Percentiles rank a stretch among this genome's conserved stretches.
These are phyloP conservation scores for Schlechtendalia chinensis DNA, from an alignment of 1,140 invertebrate species.

Conservation along the genomic window DNA sequence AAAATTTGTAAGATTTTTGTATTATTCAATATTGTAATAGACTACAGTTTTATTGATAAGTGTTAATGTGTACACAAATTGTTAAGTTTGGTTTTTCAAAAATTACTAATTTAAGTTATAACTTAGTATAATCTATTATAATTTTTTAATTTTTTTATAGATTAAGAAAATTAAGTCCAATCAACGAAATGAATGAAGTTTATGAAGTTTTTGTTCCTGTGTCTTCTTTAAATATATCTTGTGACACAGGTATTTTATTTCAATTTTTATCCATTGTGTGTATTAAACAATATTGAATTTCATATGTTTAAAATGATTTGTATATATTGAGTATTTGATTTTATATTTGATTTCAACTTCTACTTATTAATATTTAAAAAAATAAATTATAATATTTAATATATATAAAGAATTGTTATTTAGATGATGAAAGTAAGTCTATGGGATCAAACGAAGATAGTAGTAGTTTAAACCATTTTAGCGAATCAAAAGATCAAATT, in stretches of 20 bases:
- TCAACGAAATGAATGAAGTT: slow-evolving; percentile 18
- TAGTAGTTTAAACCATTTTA: slow-evolving; percentile 20
- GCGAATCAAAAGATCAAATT: slow-evolving; percentile 38
- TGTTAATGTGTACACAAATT: too few species aligned
- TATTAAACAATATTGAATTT: not conserved
- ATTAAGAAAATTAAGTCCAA: slow-evolving; percentile 35
- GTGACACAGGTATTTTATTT: slow-evolving; percentile 39
- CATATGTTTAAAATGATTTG: not conserved
- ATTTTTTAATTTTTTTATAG: not conserved
- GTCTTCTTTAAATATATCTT: slow-evolving; percentile 36
- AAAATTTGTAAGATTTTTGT: too few species aligned
- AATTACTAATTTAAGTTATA: too few species aligned
- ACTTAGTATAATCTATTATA: too few species aligned
- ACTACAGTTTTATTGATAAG: too few species aligned
- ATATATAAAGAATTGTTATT: not conserved
- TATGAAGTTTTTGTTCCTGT: slow-evolving; percentile 46
- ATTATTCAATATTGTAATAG: too few species aligned
- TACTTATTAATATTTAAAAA: not conserved
- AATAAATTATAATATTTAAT: not conserved
- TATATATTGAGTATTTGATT: not conserved
- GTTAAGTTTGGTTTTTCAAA: too few species aligned
- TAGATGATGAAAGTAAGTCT: slow-evolving; percentile 50
- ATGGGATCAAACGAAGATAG: slow-evolving; percentile 43
- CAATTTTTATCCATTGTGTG: too few species aligned
- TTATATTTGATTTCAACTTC: not conserved